A percentile compares a stretch with the other conserved stretches of the same genome.
Conservation (phyloP, 2,888 invertebrate species). For the Morinoia aosen region DNA sequence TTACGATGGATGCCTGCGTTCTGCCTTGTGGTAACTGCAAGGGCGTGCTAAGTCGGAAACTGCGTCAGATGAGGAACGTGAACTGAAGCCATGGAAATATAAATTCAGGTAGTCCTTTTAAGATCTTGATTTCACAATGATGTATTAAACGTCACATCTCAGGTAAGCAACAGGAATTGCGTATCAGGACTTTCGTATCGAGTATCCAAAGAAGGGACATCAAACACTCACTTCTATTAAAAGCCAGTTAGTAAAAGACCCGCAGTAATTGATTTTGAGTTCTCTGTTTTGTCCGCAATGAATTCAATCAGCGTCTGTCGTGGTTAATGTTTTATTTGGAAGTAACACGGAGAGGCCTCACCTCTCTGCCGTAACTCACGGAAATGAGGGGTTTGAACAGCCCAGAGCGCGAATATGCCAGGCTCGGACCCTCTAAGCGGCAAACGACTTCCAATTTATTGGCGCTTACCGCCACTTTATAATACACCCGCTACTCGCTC, state of each 20-base stretch:
- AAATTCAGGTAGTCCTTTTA: no score
- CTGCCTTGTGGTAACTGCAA: neutral
- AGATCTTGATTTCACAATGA: no score
- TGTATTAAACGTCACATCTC: no score
- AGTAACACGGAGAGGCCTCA: neutral
- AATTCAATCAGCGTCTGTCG: neutral
- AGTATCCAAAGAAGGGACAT: neutral
- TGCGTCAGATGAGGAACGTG: no score
- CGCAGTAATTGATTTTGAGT: neutral
- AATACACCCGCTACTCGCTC: conserved; percentile 30
- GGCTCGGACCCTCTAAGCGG: neutral
- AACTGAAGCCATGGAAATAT: no score
- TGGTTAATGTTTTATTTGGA: neutral
- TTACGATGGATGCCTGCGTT: neutral
- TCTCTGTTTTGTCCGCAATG: neutral
- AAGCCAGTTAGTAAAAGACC: neutral
- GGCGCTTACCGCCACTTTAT: conserved; percentile 12
- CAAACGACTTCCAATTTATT: conserved; percentile 47
- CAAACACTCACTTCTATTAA: neutral
- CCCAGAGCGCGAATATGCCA: conserved; percentile 5
- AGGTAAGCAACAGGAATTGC: no score
- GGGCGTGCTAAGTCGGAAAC: neutral
- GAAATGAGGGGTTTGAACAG: conserved; percentile 30
- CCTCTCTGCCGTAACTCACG: conserved; percentile 13
- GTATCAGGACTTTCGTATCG: neutral